These are phyloP conservation scores for Ceyx melanurus DNA, from an alignment of 2,113 vertebrate species.

Conservation along the genomic window DNA sequence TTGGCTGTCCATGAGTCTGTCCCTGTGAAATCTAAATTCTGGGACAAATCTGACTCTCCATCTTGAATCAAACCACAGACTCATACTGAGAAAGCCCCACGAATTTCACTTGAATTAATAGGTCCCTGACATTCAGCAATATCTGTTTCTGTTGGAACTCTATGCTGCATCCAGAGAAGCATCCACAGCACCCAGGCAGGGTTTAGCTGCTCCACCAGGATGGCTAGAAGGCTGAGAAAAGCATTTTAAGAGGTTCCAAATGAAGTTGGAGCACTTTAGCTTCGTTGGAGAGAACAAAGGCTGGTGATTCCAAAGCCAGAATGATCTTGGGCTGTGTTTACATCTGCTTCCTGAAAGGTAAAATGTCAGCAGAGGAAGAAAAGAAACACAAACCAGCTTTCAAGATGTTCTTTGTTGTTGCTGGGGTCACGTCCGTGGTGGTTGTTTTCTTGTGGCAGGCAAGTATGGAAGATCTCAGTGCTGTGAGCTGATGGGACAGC, in stretches of 20 bases:
- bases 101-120: neutral
- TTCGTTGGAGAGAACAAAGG: neutral
- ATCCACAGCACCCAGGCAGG: neutral
- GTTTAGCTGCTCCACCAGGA: neutral
- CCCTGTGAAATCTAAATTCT: neutral
- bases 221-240: neutral
- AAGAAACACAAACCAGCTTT: neutral
- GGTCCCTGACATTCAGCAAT: neutral
- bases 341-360: slow-evolving; percentile 24
- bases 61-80: neutral
- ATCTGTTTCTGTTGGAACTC: neutral
- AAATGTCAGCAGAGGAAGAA: slow-evolving; percentile 28
- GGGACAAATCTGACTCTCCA: neutral
- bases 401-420: neutral
- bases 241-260: neutral
- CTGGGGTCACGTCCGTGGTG: neutral
- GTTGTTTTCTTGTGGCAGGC: neutral
- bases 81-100: neutral
- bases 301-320: neutral
- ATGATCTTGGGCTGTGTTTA: slow-evolving; percentile 4
- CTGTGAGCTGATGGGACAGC: slow-evolving; percentile 51
- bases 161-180: neutral
- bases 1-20: neutral
- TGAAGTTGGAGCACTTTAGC: neutral
- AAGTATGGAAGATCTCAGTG: slow-evolving; percentile 5